These are phyloP conservation scores for Lophochroa leadbeateri DNA, from an alignment of 2,113 vertebrate genomes.

Conservation along the genomic window DNA sequence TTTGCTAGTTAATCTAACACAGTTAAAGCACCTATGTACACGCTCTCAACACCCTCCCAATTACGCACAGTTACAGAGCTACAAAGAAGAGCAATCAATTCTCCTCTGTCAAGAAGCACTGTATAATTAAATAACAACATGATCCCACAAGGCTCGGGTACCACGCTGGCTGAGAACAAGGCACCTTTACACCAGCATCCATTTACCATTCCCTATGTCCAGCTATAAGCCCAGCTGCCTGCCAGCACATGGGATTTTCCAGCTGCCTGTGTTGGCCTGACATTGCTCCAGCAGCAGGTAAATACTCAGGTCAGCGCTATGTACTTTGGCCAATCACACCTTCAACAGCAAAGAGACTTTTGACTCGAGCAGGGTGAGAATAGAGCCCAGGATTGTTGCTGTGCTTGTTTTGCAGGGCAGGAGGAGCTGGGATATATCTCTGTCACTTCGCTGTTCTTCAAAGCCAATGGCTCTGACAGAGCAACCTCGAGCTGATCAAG, in stretches of 20 bases:
- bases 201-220: neutral
- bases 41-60: neutral
- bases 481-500: neutral
- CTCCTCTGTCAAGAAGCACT: neutral
- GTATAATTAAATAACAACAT: neutral
- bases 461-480: neutral
- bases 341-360: neutral
- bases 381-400: neutral
- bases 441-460: neutral
- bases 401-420: neutral
- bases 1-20: neutral
- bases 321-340: neutral
- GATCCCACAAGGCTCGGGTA: neutral
- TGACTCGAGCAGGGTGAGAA: no score
- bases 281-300: neutral
- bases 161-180: accelerated
- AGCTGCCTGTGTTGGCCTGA: neutral
- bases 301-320: neutral
- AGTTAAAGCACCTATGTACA: neutral
- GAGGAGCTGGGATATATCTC: neutral
- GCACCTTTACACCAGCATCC: accelerated
- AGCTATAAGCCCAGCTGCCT: accelerated
- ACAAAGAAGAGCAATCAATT: neutral
- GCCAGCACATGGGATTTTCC: neutral
- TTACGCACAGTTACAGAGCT: neutral